A percentile compares a stretch with the other conserved stretches of the same genome.
phyloP scores from a whole-genome alignment of 1,140 invertebrate genomes.

The Venturia canescens region DNA sequence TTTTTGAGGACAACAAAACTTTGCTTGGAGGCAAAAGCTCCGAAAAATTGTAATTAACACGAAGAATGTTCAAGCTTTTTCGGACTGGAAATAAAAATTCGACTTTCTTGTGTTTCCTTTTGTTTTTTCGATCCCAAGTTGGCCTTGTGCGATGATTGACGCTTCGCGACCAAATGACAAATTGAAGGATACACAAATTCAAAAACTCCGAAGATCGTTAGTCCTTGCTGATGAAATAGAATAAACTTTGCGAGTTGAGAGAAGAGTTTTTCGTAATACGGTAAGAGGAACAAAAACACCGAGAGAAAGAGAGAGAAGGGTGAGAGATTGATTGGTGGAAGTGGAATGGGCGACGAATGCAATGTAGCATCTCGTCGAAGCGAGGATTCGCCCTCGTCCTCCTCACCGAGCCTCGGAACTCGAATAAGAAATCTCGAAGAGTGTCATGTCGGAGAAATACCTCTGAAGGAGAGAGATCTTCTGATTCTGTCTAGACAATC shows the following conservation, averaged over 20 bases:
- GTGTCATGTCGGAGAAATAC: neutral
- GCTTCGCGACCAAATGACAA: neutral
- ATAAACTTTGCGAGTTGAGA: neutral
- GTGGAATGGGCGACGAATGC: slow-evolving; percentile 41
- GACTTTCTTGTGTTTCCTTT: neutral
- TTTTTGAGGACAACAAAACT: too few relatives aligned
- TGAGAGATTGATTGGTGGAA: neutral
- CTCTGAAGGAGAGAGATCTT: neutral
- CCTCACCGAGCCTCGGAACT: neutral
- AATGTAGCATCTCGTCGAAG: slow-evolving; percentile 37
- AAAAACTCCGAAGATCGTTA: neutral
- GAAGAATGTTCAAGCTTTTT: neutral
- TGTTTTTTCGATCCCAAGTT: neutral
- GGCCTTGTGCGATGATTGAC: slow-evolving; percentile 13
- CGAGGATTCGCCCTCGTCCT: slow-evolving; percentile 31
- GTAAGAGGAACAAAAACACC: neutral
- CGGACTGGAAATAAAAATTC: neutral
- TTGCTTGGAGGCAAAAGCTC: neutral
- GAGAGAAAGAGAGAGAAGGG: neutral
- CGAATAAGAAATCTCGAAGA: slow-evolving; percentile 25
- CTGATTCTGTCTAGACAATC: slow-evolving; percentile 1
- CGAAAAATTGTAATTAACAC: neutral
- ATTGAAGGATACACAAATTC: neutral
- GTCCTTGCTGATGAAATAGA: neutral
- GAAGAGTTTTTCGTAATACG: neutral